Conservation (phyloP, 1,140 invertebrate species). For the Bombus turneri region DNA sequence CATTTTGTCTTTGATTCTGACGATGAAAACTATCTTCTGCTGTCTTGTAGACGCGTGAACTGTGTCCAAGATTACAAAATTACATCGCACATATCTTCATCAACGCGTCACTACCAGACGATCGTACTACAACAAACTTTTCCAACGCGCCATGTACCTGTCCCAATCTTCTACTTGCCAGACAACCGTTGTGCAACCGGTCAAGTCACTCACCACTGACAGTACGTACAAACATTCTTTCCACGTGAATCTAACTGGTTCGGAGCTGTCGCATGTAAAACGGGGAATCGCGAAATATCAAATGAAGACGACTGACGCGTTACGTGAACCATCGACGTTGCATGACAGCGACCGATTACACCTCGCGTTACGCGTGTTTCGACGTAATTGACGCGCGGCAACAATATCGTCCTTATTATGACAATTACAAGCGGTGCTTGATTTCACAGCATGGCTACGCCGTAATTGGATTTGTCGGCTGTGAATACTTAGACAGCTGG, state of each 20-base stretch:
- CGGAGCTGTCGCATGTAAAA: neutral
- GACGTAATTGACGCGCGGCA: conserved; percentile 71
- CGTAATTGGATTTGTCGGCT: conserved; percentile 56
- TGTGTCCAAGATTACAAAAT: neutral
- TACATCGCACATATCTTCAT: neutral
- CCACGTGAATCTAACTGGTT: neutral
- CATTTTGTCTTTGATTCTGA: too few species aligned
- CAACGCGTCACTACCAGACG: neutral
- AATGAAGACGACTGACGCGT: conserved; percentile 14
- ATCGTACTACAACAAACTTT: neutral
- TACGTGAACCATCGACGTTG: conserved; percentile 55
- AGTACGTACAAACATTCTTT: neutral
- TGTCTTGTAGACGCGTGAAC: neutral
- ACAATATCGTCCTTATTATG: conserved; percentile 74
- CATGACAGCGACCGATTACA: conserved; percentile 67
- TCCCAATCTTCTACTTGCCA: neutral
- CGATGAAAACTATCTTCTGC: too few species aligned
- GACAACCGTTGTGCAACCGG: neutral
- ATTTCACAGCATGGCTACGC: conserved; percentile 60
- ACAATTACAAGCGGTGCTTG: conserved; percentile 72
- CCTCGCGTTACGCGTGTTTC: conserved; percentile 59
- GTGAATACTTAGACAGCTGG: neutral
- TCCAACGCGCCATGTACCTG: neutral
- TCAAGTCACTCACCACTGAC: neutral
- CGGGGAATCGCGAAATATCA: neutral